Evolutionary conservation across 2,113 vertebrate species (phyloP).

Genomic region (Chloroceryle aenea): DNA sequence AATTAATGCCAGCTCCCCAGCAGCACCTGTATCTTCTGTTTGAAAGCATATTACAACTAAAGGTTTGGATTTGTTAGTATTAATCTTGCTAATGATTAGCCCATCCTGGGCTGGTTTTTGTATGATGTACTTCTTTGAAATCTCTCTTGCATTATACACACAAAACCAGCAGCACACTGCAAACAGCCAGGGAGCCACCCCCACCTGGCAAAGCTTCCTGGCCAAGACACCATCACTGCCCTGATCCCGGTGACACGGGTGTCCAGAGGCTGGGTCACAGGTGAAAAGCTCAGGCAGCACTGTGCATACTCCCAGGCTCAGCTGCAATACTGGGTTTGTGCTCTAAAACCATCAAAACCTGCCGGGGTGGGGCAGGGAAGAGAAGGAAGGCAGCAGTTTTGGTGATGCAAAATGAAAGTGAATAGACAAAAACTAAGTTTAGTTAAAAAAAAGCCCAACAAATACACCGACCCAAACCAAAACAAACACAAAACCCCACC

Average conservation of each 20-base stretch:
- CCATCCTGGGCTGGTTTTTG: neutral
- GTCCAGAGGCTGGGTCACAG: neutral
- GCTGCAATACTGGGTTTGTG: neutral
- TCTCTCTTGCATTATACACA: neutral
- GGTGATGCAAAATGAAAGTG: neutral
- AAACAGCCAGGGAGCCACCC: neutral
- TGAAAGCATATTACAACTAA: neutral
- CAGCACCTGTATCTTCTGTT: neutral
- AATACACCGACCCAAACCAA: no score
- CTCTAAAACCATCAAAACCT: neutral
- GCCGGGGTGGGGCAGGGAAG: fast-evolving
- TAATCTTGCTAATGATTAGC: neutral
- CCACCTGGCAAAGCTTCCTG: neutral
- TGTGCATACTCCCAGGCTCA: fast-evolving
- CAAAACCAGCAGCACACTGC: neutral
- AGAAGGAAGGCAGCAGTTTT: neutral
- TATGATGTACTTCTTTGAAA: neutral
- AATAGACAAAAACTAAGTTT: neutral
- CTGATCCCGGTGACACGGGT: neutral
- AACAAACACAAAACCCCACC: no score
- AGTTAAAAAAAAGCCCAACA: no score
- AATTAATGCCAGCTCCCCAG: neutral
- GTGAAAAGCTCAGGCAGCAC: neutral
- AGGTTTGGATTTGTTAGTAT: neutral
- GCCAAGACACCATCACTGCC: neutral